Evolutionary conservation across 2,888 invertebrate species (phyloP).

Genomic region (Zaprionus obscuricornis): DNA sequence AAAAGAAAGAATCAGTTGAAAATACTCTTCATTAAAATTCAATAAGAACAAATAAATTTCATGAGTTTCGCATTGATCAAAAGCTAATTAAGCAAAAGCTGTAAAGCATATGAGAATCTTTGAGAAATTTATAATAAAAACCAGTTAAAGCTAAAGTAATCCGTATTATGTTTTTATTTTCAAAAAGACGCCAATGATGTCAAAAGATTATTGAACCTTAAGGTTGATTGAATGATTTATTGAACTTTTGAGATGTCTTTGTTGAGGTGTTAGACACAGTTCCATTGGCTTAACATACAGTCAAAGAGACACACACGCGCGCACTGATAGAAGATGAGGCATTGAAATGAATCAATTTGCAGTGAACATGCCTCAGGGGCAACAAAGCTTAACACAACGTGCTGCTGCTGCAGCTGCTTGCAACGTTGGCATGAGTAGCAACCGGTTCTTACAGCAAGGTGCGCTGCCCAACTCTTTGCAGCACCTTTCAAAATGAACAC

Average conservation of each 20-base stretch:
- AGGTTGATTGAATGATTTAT: conserved; percentile 40
- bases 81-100: no score
- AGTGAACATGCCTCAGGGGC: conserved; percentile 11
- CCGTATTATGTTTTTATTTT: no score
- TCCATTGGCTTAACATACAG: conserved; percentile 2
- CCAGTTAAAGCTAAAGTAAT: no score
- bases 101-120: no score
- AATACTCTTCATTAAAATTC: no score
- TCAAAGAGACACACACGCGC: conserved; percentile 26
- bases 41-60: no score
- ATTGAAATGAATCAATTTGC: conserved; percentile 53
- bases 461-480: conserved; percentile 12
- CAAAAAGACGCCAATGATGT: no score
- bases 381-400: conserved; percentile 31
- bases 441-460: conserved; percentile 41
- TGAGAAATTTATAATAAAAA: no score
- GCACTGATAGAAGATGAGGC: background rate
- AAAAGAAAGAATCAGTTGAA: no score
- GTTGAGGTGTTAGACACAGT: conserved; percentile 27
- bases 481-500: conserved; percentile 45
- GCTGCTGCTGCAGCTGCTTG: conserved; percentile 33
- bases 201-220: conserved; percentile 23
- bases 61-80: no score
- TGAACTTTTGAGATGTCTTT: background rate
- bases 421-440: conserved; percentile 3